Conservation (phyloP, 1,140 invertebrate species). For the Chelonus insularis region DNA sequence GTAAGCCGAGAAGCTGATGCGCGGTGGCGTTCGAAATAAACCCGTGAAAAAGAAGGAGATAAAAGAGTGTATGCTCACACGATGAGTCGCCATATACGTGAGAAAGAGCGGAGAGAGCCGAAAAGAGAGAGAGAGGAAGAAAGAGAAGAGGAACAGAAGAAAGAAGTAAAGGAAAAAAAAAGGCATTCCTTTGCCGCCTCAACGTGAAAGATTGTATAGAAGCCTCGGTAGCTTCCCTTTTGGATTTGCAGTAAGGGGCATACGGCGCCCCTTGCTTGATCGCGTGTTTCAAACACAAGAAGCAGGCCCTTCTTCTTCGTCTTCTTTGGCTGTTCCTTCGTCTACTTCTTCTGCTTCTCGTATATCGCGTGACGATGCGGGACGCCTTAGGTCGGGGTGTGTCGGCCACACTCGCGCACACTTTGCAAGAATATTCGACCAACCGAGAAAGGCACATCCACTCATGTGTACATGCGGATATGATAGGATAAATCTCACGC, state of each 20-base stretch:
- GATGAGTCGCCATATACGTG: neutral
- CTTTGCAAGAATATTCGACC: conserved; percentile 22
- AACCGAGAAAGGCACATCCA: conserved; percentile 10
- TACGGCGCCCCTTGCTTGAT: conserved; percentile 18
- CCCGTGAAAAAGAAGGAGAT: conserved; percentile 17
- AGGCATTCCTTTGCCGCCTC: conserved; percentile 26
- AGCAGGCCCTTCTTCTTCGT: conserved; percentile 17
- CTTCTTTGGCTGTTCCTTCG: conserved; percentile 2
- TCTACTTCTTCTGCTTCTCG: neutral
- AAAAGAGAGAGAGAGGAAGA: neutral
- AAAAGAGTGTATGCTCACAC: conserved; percentile 17
- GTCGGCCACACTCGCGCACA: conserved; percentile 25
- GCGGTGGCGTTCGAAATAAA: conserved; percentile 36
- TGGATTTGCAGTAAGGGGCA: neutral
- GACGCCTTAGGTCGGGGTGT: conserved; percentile 27
- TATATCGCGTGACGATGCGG: conserved; percentile 27
- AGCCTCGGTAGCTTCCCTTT: neutral
- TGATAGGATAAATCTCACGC: conserved; percentile 25
- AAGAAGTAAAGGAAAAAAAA: conserved; percentile 13
- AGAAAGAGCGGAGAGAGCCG: conserved; percentile 7
- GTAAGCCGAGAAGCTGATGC: conserved; percentile 39
- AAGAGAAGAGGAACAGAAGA: neutral
- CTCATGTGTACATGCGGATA: conserved; percentile 15
- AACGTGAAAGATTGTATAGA: conserved; percentile 17
- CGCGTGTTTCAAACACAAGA: conserved; percentile 26